Evolutionary conservation across 2,888 invertebrate species (phyloP).

Genomic region (Dimorphilus gyrociliatus): DNA sequence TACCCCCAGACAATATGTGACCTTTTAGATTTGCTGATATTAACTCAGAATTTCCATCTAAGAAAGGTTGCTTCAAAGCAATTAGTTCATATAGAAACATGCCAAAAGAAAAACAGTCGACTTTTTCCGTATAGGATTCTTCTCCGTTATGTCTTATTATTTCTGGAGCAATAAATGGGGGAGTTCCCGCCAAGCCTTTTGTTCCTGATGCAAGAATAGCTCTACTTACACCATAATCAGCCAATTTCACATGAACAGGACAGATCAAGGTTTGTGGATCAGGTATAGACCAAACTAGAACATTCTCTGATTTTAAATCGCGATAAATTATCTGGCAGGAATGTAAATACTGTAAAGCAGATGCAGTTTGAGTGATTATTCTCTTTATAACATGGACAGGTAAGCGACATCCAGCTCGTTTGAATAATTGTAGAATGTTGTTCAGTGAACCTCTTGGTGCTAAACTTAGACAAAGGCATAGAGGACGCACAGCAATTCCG

Average conservation of each 20-base stretch:
- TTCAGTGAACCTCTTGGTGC: conserved; percentile 85
- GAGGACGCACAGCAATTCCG: conserved; percentile 71
- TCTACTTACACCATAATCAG: conserved; percentile 74
- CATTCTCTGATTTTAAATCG: conserved; percentile 87
- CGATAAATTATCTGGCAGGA: conserved; percentile 74
- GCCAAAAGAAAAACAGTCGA: conserved; percentile 95
- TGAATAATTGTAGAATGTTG: conserved; percentile 61
- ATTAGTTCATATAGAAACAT: conserved; percentile 94
- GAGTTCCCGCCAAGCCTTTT: conserved; percentile 83
- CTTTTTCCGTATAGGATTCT: conserved; percentile 94
- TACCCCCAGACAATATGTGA: conserved; percentile 79
- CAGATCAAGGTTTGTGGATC: conserved; percentile 25
- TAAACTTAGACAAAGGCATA: conserved; percentile 69
- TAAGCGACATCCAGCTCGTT: conserved; percentile 64
- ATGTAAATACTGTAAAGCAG: conserved; percentile 88
- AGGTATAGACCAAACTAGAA: conserved; percentile 92
- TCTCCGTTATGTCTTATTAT: conserved; percentile 95
- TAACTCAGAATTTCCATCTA: conserved; percentile 40
- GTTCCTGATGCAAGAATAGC: conserved; percentile 55
- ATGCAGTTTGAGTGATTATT: conserved; percentile 67
- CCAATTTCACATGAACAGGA: conserved; percentile 57
- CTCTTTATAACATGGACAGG: conserved; percentile 64
- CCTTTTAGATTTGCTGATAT: conserved; percentile 73
- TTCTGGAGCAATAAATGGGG: conserved; percentile 96
- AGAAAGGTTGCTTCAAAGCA: conserved; percentile 75